A percentile compares a stretch with the other conserved stretches of the same genome.
These are phyloP conservation scores for Lasiurus borealis DNA, from an alignment of 2,113 vertebrate species.

Conservation along the genomic window DNA sequence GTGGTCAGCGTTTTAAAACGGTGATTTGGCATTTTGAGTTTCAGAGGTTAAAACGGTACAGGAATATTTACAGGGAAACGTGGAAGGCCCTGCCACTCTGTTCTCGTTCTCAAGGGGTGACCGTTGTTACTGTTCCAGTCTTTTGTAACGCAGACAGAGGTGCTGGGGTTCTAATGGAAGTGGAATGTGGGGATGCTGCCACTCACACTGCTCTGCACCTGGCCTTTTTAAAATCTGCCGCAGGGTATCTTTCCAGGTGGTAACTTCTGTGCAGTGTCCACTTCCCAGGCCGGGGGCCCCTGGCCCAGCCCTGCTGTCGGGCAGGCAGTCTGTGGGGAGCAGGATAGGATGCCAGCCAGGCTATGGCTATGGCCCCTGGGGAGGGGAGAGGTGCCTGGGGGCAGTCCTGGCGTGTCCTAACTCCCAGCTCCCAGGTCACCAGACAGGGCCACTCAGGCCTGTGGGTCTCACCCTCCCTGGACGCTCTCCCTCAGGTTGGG, in stretches of 20 bases:
- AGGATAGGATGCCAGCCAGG: background rate
- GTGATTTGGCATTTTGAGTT: background rate
- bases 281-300: background rate
- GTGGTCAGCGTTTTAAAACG: background rate
- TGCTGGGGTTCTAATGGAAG: background rate
- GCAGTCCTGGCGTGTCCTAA: fast-evolving
- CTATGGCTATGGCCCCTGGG: too few relatives aligned
- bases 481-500: too few relatives aligned
- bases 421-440: fast-evolving
- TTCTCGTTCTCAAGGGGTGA: background rate
- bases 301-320: too few relatives aligned
- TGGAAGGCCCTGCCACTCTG: background rate
- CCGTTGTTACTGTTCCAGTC: background rate
- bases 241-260: background rate
- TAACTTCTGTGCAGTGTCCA: background rate
- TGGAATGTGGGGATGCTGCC: background rate
- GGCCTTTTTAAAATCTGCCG: too few relatives aligned
- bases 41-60: background rate
- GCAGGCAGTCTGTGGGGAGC: too few relatives aligned
- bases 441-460: fast-evolving
- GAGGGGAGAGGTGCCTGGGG: background rate
- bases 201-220: background rate
- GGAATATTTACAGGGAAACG: background rate
- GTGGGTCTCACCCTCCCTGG: too few relatives aligned
- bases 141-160: background rate